Evolutionary conservation across 1,140 invertebrate species (phyloP).

Genomic region (Heliconius congener): DNA sequence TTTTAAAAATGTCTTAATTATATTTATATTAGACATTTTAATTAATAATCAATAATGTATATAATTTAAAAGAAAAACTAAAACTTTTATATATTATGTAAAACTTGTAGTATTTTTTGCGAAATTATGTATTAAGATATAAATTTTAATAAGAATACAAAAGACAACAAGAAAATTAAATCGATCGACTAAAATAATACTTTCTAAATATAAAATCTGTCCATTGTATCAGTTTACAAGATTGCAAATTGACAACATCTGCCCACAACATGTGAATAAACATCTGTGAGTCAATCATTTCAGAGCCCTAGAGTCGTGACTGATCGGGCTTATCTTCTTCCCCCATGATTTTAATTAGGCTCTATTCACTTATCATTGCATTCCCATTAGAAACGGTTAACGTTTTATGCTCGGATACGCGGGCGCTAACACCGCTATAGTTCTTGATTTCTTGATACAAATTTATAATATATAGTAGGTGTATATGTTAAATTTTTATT

Average conservation of each 20-base stretch:
- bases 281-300: conserved; percentile 55
- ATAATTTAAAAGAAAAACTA: too few species aligned
- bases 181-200: too few species aligned
- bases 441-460: conserved; percentile 25
- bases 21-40: too few species aligned
- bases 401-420: conserved; percentile 58
- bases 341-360: conserved; percentile 61
- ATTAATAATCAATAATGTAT: too few species aligned
- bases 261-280: conserved; percentile 51
- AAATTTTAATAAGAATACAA: not conserved
- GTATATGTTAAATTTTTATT: not conserved
- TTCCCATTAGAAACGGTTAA: conserved; percentile 61
- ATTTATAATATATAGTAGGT: too few species aligned
- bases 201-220: conserved; percentile 17
- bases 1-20: too few species aligned
- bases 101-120: too few species aligned
- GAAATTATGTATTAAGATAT: not conserved
- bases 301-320: conserved; percentile 50
- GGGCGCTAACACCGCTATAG: conserved; percentile 49
- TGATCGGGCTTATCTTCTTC: conserved; percentile 54
- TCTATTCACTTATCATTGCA: conserved; percentile 67
- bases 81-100: too few species aligned
- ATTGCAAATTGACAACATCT: conserved; percentile 57
- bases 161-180: not conserved
- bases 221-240: conserved; percentile 39